Percentiles rank a stretch among this genome's conserved stretches.
These are phyloP conservation scores for Aphidoletes aphidimyza DNA, from an alignment of 2,888 invertebrate species.

Conservation along the genomic window DNA sequence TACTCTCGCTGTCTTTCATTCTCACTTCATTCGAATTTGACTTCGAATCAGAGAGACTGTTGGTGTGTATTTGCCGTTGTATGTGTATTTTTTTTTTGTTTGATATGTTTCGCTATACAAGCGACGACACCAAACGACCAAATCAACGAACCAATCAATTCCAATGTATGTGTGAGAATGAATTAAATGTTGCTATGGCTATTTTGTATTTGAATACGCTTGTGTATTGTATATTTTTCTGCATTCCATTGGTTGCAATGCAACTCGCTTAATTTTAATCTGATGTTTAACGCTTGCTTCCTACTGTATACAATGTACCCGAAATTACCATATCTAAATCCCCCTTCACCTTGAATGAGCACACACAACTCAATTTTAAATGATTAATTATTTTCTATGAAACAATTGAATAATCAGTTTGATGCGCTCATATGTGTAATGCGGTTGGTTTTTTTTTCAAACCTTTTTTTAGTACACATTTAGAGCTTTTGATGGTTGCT, in stretches of 20 bases:
- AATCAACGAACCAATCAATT: not conserved
- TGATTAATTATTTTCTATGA: conserved; percentile 31
- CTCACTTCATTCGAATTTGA: conserved; percentile 8
- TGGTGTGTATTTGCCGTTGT: not conserved
- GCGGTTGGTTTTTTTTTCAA: not conserved
- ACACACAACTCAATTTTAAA: conserved; percentile 1
- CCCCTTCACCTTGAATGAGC: conserved; percentile 37
- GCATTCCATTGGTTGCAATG: conserved; percentile 24
- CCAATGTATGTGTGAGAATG: not conserved
- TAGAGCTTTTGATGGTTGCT: no score
- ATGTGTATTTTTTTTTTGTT: not conserved
- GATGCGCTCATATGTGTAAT: not conserved
- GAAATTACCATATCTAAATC: conserved; percentile 34
- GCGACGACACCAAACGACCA: not conserved
- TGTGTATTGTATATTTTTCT: conserved; percentile 17
- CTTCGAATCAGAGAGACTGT: not conserved
- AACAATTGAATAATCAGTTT: not conserved
- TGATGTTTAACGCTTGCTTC: conserved; percentile 13
- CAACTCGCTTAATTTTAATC: conserved; percentile 12
- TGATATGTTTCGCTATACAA: no score
- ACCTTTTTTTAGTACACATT: no score
- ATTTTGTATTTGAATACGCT: not conserved
- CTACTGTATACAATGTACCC: not conserved
- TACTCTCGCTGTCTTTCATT: not conserved
- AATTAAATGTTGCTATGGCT: conserved; percentile 19